Evolutionary conservation across 2,113 vertebrate species (phyloP), one percentile per base, ranked within the genome.

Genomic region (Neolamprologus caudopunctatus): DNA sequence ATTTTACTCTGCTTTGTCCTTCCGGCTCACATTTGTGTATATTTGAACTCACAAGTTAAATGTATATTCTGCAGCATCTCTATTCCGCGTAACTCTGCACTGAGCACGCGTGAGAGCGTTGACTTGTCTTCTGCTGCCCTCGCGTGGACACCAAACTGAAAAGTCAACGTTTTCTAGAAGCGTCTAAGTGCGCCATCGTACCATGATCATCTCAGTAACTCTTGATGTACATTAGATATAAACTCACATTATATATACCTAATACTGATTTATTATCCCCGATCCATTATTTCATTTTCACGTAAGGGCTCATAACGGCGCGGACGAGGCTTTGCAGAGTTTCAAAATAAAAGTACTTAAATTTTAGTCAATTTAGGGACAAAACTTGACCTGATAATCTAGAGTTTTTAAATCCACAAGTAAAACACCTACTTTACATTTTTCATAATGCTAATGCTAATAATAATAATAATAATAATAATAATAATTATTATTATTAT

Each of bases 61-160:
- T 24, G 4, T 21, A 40, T 71, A 24, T 42, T 40, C 63, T 68
- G 63, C 10, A 68, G 33, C 17, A 68, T 66, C 63, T 68, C 19
- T 13, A 35, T n/a, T 7, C 61, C 31, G 3, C 2, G 11, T 68
- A n/a, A 24, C 63, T 40, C 11, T 24, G 11, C 35, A 40, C n/a
- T 7, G 16, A 7, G 11, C 8, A 14, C 3, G 11, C 19, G 33
- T 8, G 19, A 0, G 11, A 40, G 19, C 2, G 35, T 6, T 71
- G 66, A 24, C 4, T 79, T 51, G 28, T 40, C 26, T 35, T 91
- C 28, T 91, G 1, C 91, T 89, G 89, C 66, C 84, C 87, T 55
- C 90, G 66, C 5, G 8, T 90, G 90, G 85, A 37, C 47, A 57
- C 3, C 3, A 55, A 73, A 17, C 2, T 6, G 7, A 37, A 79